These are phyloP conservation scores for Achatina immaculata DNA, from an alignment of 1,140 invertebrate genomes.

Conservation along the genomic window DNA sequence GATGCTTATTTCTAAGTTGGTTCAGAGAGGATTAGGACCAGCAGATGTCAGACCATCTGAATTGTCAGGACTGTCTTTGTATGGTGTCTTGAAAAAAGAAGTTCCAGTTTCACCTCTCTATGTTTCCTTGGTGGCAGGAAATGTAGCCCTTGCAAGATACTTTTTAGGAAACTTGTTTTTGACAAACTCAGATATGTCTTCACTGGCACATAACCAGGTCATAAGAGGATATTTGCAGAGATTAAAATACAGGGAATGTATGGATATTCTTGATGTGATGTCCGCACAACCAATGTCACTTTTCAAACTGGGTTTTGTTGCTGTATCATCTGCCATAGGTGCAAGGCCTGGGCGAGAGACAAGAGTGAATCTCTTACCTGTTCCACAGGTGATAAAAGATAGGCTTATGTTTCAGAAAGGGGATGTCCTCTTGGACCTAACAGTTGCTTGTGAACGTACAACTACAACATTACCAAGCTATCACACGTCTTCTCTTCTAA, in stretches of 20 bases:
- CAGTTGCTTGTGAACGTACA: too few relatives aligned
- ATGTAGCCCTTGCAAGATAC: not conserved
- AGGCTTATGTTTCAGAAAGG: too few relatives aligned
- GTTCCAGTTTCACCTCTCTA: not conserved
- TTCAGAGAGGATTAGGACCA: too few relatives aligned
- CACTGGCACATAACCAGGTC: not conserved
- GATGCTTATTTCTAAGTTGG: not conserved
- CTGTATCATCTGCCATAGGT: not conserved
- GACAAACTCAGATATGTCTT: not conserved
- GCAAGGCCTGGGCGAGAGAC: too few relatives aligned
- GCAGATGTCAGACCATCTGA: not conserved
- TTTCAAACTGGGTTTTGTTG: not conserved
- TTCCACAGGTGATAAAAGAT: too few relatives aligned
- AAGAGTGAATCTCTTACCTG: too few relatives aligned
- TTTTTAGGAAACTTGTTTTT: not conserved
- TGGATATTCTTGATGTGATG: not conserved
- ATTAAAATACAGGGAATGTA: not conserved
- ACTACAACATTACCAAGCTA: too few relatives aligned
- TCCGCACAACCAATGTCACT: not conserved
- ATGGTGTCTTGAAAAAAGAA: too few relatives aligned
- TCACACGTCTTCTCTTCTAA: too few relatives aligned
- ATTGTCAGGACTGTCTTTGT: not conserved
- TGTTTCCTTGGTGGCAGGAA: not conserved
- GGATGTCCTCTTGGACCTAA: too few relatives aligned
- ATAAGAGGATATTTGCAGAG: not conserved